Base-by-base conservation (phyloP, 2,888 invertebrate genomes). In the Nomada flava region DNA sequence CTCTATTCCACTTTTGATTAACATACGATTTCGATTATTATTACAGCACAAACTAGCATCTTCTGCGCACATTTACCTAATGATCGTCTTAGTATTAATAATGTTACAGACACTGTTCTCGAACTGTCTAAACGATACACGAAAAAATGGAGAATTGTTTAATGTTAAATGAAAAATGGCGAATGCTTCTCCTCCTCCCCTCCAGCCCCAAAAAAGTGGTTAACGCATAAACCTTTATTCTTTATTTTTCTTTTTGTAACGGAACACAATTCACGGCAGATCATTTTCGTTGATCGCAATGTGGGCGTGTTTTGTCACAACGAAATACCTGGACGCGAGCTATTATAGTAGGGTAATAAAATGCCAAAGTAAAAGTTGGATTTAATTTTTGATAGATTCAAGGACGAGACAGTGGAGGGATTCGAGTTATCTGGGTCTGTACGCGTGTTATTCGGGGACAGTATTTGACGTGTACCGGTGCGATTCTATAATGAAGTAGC, bases 391-490 rank as follows among this genome's bases (percentile, higher is more conserved):
- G 62, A 65, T 52, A 64, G 64, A 76, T 69, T 76, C 78, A 86
- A 84, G 82, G 67, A 63, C 79, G 65, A 68, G 29, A 18, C 70
- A 76, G 79, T 69, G 82, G 77, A 86, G 75, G 70, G 53, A 63
- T 72, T 73, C 67, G 50, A 67, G 59, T 70, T 84, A 79, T 82
- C 77, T 86, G 64, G 73, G 84, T 86, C 76, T 84, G 67, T 75
- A 64, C 63, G 71, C 71, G 72, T 64, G 63, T 81, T 65, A 81
- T 78, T 80, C 65, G 86, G 78, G 68, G 78, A 84, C 73, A 82
- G 72, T 72, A 82, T 79, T 82, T 82, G 82, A 86, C 84, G 84
- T 74, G 74, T 81, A 73, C 84, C 78, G 85, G 76, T 67, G 69
- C 75, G 74, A 50, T 82, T 62, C 77, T 79, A 83, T 84, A 76